Percentiles rank a stretch among this genome's conserved stretches.
Evolutionary conservation across 2,888 invertebrate species (phyloP).

Genomic region (Synergus umbraculus): DNA sequence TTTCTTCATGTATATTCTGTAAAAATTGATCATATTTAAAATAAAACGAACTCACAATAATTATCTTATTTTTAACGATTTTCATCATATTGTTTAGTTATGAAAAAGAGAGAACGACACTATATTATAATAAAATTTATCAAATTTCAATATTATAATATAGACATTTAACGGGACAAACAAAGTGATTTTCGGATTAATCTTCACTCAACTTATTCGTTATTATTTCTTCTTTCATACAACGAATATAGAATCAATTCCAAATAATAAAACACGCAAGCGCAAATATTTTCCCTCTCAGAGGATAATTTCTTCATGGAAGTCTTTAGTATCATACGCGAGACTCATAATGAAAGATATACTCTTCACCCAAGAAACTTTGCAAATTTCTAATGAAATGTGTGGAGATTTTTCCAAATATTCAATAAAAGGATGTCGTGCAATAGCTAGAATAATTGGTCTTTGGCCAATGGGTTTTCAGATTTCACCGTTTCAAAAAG

Average conservation of each 20-base stretch:
- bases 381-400: background rate
- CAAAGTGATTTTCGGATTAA: no score
- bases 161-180: no score
- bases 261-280: background rate
- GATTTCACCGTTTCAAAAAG: background rate
- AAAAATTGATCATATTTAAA: no score
- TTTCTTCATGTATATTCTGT: no score
- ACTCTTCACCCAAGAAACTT: background rate
- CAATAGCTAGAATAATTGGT: background rate
- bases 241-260: background rate
- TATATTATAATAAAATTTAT: no score
- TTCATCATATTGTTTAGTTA: no score
- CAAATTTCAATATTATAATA: no score
- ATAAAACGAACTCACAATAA: no score
- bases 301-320: background rate
- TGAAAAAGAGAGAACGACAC: no score
- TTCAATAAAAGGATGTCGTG: background rate
- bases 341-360: background rate
- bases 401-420: background rate
- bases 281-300: background rate
- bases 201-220: no score
- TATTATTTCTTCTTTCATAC: background rate
- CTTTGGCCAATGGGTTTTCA: background rate
- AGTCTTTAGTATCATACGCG: background rate
- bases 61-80: no score